phyloP scores from a whole-genome alignment of 1,140 invertebrate species.

The Eciton burchellii region DNA sequence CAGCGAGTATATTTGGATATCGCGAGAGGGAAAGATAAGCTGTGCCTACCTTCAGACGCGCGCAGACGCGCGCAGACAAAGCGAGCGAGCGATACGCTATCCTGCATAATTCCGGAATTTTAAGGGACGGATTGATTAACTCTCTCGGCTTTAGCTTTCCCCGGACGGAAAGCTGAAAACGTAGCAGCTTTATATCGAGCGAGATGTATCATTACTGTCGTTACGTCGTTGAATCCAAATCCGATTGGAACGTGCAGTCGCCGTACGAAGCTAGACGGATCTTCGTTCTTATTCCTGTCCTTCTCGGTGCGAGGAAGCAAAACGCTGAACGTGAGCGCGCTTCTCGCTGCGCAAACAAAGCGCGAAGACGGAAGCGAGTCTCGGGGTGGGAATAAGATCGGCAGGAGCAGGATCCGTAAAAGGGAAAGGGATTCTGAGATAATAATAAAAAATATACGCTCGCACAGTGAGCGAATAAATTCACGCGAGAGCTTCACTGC shows the following conservation, averaged over 20 bases:
- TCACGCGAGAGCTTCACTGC: conserved; percentile 54
- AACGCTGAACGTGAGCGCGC: not conserved
- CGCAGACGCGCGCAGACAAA: not conserved
- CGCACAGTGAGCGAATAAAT: conserved; percentile 39
- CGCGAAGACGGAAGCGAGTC: not conserved
- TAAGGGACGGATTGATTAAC: not conserved
- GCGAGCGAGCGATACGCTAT: not conserved
- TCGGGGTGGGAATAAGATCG: conserved; percentile 28
- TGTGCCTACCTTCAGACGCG: not conserved
- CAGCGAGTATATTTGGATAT: conserved; percentile 1
- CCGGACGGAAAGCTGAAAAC: no score
- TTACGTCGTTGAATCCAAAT: no score
- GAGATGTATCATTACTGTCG: no score
- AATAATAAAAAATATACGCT: conserved; percentile 42
- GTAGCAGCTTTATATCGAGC: no score
- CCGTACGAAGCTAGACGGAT: not conserved
- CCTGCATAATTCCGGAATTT: conserved; percentile 8
- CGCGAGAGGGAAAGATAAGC: not conserved
- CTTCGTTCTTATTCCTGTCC: not conserved
- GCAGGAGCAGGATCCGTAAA: not conserved
- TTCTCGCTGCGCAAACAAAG: not conserved
- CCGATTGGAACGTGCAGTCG: not conserved
- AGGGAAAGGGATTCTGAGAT: conserved; percentile 20
- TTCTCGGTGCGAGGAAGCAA: not conserved
- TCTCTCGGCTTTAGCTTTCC: no score